Percentiles rank a stretch among this genome's conserved stretches.
Conservation (phyloP, 2,888 invertebrate genomes). For the Tetramorium bicarinatum region DNA sequence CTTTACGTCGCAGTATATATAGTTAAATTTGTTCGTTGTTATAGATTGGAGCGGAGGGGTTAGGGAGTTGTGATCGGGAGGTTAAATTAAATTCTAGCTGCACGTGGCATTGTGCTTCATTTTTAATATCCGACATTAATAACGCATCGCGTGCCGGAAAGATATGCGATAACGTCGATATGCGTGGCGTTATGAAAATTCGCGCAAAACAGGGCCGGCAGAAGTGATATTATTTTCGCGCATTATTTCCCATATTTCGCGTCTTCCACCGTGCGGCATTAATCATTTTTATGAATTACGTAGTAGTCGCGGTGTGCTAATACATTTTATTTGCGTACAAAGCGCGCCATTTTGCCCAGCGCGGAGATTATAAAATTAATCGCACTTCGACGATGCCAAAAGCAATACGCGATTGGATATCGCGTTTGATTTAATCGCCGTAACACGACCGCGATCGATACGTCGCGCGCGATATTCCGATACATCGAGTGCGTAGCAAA, state of each 20-base stretch:
- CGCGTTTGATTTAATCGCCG: slow-evolving; percentile 49
- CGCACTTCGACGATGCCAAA: slow-evolving; percentile 32
- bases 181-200: slow-evolving; percentile 39
- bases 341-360: slow-evolving; percentile 5
- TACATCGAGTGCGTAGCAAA: slow-evolving; percentile 14
- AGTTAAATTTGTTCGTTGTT: slow-evolving; percentile 7
- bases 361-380: slow-evolving; percentile 48
- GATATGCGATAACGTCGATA: slow-evolving; percentile 48
- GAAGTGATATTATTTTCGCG: slow-evolving; percentile 40
- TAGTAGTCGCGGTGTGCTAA: slow-evolving; percentile 4
- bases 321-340: slow-evolving; percentile 41
- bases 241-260: slow-evolving; percentile 46
- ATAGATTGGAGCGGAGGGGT: not conserved
- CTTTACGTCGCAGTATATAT: not conserved
- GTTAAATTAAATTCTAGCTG: slow-evolving; percentile 47
- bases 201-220: not conserved
- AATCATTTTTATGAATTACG: slow-evolving; percentile 34
- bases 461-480: slow-evolving; percentile 32
- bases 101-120: slow-evolving; percentile 2
- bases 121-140: slow-evolving; percentile 50
- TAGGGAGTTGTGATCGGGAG: not conserved
- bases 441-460: slow-evolving; percentile 44
- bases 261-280: slow-evolving; percentile 8
- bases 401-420: slow-evolving; percentile 46
- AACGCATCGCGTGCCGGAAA: slow-evolving; percentile 19